Conservation (phyloP, 92 coral and sea anemone species). For the Phenganax marumi region DNA sequence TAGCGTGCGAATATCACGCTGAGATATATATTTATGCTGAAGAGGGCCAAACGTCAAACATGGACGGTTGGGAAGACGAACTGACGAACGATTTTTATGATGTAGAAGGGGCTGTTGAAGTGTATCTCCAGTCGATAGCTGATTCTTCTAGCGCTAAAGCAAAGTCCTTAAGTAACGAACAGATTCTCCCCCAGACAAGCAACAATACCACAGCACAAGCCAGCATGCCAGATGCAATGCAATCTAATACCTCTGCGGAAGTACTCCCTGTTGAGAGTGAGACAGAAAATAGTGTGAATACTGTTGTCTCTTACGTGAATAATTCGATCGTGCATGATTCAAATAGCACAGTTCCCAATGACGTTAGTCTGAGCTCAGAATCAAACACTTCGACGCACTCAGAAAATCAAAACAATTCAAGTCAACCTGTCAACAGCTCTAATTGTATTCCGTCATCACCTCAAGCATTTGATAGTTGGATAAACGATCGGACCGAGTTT, state of each 20-base stretch:
- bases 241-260: slow-evolving; percentile 4
- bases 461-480: slow-evolving; percentile 38
- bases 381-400: background rate
- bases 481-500: slow-evolving; percentile 37
- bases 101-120: slow-evolving; percentile 30
- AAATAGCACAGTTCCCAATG: background rate
- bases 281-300: slow-evolving; percentile 1
- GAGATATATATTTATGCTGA: slow-evolving; percentile 20
- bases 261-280: slow-evolving; percentile 4
- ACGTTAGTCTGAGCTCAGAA: background rate
- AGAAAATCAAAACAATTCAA: background rate
- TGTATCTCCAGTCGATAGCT: background rate
- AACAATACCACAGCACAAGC: background rate
- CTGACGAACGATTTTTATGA: slow-evolving; percentile 34
- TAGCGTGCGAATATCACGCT: slow-evolving; percentile 19
- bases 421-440: background rate
- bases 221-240: background rate
- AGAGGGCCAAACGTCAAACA: background rate
- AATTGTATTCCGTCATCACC: background rate
- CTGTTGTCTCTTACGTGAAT: background rate
- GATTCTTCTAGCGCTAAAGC: slow-evolving; percentile 6
- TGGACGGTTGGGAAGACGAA: slow-evolving; percentile 47
- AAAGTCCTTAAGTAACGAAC: slow-evolving; percentile 5
- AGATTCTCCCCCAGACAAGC: background rate
- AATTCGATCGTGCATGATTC: background rate